A percentile compares a stretch with the other conserved stretches of the same genome.
phyloP scores from a whole-genome alignment of 2,113 vertebrate species.

The Crotalus helleri region DNA sequence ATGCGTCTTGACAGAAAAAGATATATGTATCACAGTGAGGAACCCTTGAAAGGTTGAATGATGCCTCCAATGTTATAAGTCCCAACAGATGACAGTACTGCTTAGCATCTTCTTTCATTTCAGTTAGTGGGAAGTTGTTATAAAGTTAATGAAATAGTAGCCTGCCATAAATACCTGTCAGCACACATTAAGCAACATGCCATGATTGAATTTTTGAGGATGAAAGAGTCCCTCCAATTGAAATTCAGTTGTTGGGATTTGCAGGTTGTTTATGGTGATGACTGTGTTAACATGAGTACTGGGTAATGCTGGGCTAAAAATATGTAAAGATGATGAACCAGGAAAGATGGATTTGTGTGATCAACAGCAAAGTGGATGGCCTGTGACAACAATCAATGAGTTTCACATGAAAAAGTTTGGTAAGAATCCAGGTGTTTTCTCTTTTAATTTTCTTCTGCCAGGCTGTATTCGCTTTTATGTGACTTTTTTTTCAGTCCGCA shows the following conservation, averaged over 20 bases:
- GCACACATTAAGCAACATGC: background rate
- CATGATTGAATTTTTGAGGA: background rate
- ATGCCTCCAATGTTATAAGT: background rate
- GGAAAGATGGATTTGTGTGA: background rate
- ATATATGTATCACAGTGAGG: background rate
- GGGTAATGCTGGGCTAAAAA: background rate
- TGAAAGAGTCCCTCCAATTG: background rate
- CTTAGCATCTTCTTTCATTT: background rate
- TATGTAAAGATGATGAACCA: background rate
- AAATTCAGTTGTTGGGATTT: background rate
- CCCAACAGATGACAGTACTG: background rate
- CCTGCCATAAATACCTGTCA: background rate
- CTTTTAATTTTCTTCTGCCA: background rate
- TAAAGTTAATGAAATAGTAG: background rate
- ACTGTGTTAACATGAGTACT: background rate
- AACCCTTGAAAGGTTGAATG: background rate
- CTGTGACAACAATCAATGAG: background rate
- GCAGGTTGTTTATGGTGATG: background rate
- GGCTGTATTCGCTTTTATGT: background rate
- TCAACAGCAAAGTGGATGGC: background rate
- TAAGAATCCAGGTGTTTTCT: background rate
- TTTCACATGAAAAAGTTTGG: background rate
- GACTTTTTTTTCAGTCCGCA: background rate
- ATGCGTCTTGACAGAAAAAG: background rate
- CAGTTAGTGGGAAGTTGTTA: background rate